Percentiles rank a stretch among this genome's conserved stretches.
Conservation (phyloP, 2,113 vertebrate genomes). For the Xerus inauris region DNA sequence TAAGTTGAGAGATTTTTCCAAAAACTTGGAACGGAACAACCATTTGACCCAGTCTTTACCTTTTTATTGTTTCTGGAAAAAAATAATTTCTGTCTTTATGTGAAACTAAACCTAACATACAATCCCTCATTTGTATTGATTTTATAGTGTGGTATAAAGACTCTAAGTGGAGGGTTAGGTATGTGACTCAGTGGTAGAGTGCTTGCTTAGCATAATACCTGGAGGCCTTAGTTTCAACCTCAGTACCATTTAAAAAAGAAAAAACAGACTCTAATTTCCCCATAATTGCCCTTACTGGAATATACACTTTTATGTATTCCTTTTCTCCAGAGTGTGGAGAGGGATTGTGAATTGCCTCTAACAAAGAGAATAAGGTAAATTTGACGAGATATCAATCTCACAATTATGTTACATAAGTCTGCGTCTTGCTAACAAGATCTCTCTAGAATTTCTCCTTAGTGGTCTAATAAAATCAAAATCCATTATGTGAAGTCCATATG, state of each 20-base stretch:
- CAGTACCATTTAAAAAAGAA: no score
- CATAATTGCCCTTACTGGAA: accelerated
- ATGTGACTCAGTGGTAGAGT: no score
- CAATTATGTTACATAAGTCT: not conserved
- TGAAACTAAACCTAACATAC: not conserved
- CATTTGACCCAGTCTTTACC: no score
- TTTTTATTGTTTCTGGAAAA: not conserved
- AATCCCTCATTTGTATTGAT: not conserved
- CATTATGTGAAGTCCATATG: not conserved
- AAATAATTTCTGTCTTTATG: not conserved
- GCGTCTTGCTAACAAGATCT: not conserved
- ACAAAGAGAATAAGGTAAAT: not conserved
- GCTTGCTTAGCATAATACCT: no score
- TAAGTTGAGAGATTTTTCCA: no score
- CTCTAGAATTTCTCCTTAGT: not conserved
- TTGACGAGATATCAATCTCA: not conserved
- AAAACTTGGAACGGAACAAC: no score
- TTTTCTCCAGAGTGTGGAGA: not conserved
- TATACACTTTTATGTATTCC: not conserved
- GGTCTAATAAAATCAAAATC: not conserved
- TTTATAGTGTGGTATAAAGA: not conserved
- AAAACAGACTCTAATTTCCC: no score
- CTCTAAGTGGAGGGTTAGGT: no score
- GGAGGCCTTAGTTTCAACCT: no score
- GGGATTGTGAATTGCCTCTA: not conserved